Percentiles rank a stretch among this genome's conserved stretches.
Evolutionary conservation across 2,888 invertebrate genomes (phyloP).

Genomic region (Atethmia centrago): DNA sequence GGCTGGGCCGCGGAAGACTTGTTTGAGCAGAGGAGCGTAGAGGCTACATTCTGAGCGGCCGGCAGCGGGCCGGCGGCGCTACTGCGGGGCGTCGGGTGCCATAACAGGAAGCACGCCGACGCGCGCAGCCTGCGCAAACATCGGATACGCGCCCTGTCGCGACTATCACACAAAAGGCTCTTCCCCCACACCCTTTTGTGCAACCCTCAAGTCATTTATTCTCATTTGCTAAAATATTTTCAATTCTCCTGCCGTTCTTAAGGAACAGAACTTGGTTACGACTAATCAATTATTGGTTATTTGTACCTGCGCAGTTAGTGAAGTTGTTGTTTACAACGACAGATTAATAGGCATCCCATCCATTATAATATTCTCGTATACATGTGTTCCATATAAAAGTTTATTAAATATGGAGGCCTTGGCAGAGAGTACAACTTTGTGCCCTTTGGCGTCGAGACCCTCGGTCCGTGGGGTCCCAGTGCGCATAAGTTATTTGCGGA

Average conservation of each 20-base stretch:
- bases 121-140: constrained; percentile 87
- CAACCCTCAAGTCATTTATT: constrained; percentile 44
- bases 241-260: neutral
- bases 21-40: constrained; percentile 75
- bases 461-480: no score
- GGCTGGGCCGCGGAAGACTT: constrained; percentile 85
- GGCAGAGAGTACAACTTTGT: no score
- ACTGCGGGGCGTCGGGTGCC: constrained; percentile 82
- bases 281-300: constrained; percentile 5
- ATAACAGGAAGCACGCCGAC: constrained; percentile 78
- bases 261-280: constrained; percentile 4
- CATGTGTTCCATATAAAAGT: constrained; percentile 35
- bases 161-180: constrained; percentile 71
- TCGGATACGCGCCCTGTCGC: constrained; percentile 74
- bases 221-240: constrained; percentile 45
- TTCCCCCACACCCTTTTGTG: constrained; percentile 66
- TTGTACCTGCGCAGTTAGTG: neutral
- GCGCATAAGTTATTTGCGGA: no score
- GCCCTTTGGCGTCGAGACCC: no score
- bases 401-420: no score
- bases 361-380: constrained; percentile 15
- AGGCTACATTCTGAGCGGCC: constrained; percentile 86
- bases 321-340: constrained; percentile 4
- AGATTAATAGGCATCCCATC: constrained; percentile 7
- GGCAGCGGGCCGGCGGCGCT: constrained; percentile 88